Evolutionary conservation across 1,140 invertebrate species (phyloP).

Genomic region (Arctopsyche grandis): DNA sequence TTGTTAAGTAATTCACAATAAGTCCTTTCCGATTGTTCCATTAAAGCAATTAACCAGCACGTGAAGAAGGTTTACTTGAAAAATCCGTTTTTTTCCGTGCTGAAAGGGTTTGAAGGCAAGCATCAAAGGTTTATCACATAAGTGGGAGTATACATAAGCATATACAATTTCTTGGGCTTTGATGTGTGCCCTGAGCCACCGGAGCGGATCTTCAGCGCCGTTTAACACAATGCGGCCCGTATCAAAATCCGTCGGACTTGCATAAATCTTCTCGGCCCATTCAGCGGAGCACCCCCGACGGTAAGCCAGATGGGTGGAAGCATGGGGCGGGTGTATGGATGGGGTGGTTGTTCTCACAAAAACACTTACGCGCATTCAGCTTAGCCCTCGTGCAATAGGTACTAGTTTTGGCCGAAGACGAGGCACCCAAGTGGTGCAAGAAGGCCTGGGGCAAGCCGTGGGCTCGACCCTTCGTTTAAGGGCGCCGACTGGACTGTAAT

Average conservation of each 20-base stretch:
- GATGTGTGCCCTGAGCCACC: constrained; percentile 4
- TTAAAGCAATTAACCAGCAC: too few species aligned
- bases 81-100: too few species aligned
- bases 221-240: constrained; percentile 27
- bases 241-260: constrained; percentile 24
- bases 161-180: neutral
- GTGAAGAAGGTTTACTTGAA: too few species aligned
- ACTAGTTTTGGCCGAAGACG: neutral
- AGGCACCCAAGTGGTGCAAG: constrained; percentile 31
- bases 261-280: constrained; percentile 14
- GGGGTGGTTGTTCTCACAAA: neutral
- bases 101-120: too few species aligned
- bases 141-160: too few species aligned
- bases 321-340: neutral
- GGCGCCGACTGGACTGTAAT: constrained; percentile 46
- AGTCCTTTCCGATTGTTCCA: too few species aligned
- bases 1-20: too few species aligned
- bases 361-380: constrained; percentile 15
- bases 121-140: too few species aligned
- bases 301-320: too few species aligned
- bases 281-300: neutral
- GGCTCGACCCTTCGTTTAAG: constrained; percentile 29
- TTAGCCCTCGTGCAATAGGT: neutral
- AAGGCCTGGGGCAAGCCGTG: constrained; percentile 41
- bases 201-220: constrained; percentile 27